Conservation (phyloP, 1,140 invertebrate genomes). For the Bombus breviceps region DNA sequence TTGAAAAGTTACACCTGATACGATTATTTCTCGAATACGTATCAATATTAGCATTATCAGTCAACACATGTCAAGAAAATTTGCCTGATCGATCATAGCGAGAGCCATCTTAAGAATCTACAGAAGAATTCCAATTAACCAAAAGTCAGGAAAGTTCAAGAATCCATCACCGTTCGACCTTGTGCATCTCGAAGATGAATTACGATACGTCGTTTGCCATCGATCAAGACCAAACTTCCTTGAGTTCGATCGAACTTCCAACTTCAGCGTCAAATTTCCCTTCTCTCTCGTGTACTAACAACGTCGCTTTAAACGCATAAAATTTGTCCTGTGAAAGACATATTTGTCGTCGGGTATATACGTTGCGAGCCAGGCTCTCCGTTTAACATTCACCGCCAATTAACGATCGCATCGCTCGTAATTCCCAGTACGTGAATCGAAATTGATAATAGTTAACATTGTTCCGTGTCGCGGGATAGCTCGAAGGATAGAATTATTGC, state of each 20-base stretch:
- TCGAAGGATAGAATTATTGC: conserved; percentile 34
- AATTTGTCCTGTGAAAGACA: background rate
- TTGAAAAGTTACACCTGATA: too few species aligned
- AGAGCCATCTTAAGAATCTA: background rate
- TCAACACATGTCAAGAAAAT: background rate
- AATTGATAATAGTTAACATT: background rate
- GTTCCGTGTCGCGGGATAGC: background rate
- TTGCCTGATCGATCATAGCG: background rate
- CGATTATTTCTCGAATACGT: background rate
- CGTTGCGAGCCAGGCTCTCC: background rate
- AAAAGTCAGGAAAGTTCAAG: background rate
- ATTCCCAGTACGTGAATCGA: background rate
- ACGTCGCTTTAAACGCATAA: background rate
- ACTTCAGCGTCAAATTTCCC: background rate
- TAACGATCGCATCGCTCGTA: background rate
- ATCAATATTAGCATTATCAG: background rate
- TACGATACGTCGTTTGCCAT: background rate
- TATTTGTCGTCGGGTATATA: background rate
- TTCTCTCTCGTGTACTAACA: background rate
- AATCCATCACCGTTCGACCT: conserved; percentile 17
- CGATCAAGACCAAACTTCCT: conserved; percentile 5
- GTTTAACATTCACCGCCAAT: background rate
- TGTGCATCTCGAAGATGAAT: conserved; percentile 9
- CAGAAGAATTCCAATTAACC: conserved; percentile 19
- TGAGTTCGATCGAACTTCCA: background rate